Conservation (phyloP, 2,888 invertebrate species). For the Archips crataeganus region DNA sequence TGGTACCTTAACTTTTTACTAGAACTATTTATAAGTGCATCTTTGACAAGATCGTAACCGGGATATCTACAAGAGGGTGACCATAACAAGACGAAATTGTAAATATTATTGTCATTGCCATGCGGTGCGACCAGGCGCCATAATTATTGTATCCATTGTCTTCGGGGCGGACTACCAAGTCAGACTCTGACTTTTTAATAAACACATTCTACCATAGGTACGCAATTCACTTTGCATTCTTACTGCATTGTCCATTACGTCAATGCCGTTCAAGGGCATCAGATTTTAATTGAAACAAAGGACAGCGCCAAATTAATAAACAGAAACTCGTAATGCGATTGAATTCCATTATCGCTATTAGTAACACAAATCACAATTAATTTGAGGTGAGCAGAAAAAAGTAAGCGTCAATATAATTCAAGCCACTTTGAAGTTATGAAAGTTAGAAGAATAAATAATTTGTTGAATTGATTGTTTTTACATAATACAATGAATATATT, state of each 20-base stretch:
- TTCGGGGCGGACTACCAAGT: slow-evolving; percentile 45
- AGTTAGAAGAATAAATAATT: not conserved
- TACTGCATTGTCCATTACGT: slow-evolving; percentile 55
- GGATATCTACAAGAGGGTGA: slow-evolving; percentile 14
- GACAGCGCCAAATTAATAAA: slow-evolving; percentile 25
- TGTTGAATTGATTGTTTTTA: too few relatives aligned
- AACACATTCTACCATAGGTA: slow-evolving; percentile 55
- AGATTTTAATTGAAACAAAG: slow-evolving; percentile 47
- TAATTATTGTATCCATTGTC: slow-evolving; percentile 55
- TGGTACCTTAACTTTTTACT: too few relatives aligned
- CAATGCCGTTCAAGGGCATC: slow-evolving; percentile 57
- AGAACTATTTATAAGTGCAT: not conserved
- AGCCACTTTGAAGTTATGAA: not conserved
- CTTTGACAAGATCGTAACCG: slow-evolving; percentile 13
- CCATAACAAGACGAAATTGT: slow-evolving; percentile 16
- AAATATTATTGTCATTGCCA: slow-evolving; percentile 57
- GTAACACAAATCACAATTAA: not conserved
- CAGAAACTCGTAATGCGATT: slow-evolving; percentile 4
- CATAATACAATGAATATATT: not conserved
- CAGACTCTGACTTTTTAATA: slow-evolving; percentile 58
- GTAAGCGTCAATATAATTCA: not conserved
- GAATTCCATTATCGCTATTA: not conserved
- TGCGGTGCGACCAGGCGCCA: slow-evolving; percentile 45
- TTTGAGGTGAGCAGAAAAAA: not conserved
- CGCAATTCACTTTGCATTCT: slow-evolving; percentile 51